Base-by-base conservation (phyloP, 1,140 invertebrate species). In the Drosophila truncata region DNA sequence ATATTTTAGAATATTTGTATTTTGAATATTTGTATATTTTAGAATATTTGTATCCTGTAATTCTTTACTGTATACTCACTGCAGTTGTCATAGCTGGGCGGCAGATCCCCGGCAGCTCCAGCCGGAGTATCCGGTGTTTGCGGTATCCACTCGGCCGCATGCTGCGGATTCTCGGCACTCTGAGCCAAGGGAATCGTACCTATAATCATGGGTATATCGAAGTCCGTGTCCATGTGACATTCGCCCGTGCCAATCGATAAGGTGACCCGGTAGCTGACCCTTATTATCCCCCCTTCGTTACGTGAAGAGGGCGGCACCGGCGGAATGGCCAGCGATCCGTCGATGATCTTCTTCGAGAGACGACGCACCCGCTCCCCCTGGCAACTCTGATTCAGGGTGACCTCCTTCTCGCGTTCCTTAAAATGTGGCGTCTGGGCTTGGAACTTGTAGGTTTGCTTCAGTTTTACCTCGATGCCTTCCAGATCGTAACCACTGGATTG, bases 261-360 rank as follows among this genome's bases (percentile, higher is more conserved):
- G 8, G 80, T 55, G 0, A 92, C 47, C 2, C 63, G 33, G 20
- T 91, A 90, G 20, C 63, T 54, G 0, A 88, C 59, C 8, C 64
- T 54, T 25, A 92, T 77, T 11, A 92, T 92, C 27, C 79, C 73
- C 31, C 79, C 71, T 2, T 39, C 13, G 1, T 41, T 16, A 11
- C 76, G 49, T 82, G 96, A 95, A 1, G 84, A 76, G 4, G 91
- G 91, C 3, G 83, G 80, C 16, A 82, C 76, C 1, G 86, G 59
- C 2, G 91, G 91, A 46, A 92, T 84, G 1, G 63, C 16, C 10
- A 92, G 35, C 6, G 25, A 61, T 27, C 76, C 84, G 8, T 80
- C 65, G 3, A 92, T 66, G 16, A 83, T 8, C 13, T 79, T 80
- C 41, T 91, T 91, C 0, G 90, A 73, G 11, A 90, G 55, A 11